These are phyloP conservation scores for Deroptyus accipitrinus DNA, from an alignment of 2,113 vertebrate genomes.

Conservation along the genomic window DNA sequence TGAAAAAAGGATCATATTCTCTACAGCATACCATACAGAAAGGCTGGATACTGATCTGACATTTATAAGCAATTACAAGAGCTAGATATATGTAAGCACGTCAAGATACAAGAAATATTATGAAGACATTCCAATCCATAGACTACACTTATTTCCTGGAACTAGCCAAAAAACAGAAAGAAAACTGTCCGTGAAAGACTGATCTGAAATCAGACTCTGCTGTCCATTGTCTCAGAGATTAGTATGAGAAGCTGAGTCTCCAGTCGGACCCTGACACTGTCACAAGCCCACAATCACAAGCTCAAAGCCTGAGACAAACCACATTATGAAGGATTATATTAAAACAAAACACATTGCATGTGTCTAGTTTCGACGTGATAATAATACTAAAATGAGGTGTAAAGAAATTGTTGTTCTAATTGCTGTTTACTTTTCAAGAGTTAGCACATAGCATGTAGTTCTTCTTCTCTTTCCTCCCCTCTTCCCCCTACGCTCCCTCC, in stretches of 20 bases:
- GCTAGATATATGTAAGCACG: not conserved
- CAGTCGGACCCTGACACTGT: not conserved
- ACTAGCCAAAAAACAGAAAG: not conserved
- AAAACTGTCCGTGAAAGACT: not conserved
- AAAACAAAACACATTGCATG: not conserved
- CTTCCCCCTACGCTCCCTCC: rapidly evolving
- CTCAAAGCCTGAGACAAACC: not conserved
- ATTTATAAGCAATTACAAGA: not conserved
- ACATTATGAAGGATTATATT: not conserved
- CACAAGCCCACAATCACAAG: not conserved
- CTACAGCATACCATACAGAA: not conserved
- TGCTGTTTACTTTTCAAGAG: not conserved
- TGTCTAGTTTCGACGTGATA: not conserved
- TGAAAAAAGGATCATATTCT: not conserved
- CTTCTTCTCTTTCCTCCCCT: not conserved
- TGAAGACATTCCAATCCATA: not conserved
- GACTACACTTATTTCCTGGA: not conserved
- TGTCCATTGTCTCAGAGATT: not conserved
- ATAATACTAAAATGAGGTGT: not conserved
- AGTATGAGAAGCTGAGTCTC: not conserved
- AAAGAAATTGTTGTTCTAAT: not conserved
- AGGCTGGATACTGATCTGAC: not conserved
- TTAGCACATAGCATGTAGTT: not conserved
- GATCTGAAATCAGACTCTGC: not conserved
- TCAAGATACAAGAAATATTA: not conserved